Evolutionary conservation across 2,113 vertebrate species (phyloP), one percentile per base, ranked within the genome.

Genomic region (Macquaria ambigua): DNA sequence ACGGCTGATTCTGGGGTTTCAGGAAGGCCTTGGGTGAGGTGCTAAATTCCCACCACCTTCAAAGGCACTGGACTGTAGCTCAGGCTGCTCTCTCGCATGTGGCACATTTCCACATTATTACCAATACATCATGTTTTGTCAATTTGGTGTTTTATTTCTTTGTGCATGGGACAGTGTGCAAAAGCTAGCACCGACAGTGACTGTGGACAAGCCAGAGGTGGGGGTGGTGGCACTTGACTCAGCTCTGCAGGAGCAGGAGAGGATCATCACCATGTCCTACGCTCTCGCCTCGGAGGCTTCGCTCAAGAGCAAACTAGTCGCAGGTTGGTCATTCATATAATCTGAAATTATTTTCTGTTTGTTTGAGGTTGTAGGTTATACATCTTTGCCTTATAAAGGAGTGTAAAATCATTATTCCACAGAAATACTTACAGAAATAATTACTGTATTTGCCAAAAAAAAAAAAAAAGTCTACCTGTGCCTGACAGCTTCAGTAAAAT

Each of bases 191-290:
- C 91, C 96, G 0, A 2, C 93, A 0, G 75, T 95, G 52, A 75
- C 91, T 81, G 95, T 96, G 91, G 97, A 97, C 89, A 97, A 96
- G 59, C 93, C 93, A 34, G 96, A 95, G 77, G 80, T 82, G 31
- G 91, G 88, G 12, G 88, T 95, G 12, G 91, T 95, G 28, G 96
- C 95, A 46, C 92, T 97, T 67, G 97, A 97, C 95, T 96, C 95
- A 0, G 97, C 98, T 89, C 93, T 98, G 83, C 97, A 98, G 91
- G 97, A 99, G 86, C 98, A 98, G 93, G 97, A 99, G 90, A 96
- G 97, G 84, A 97, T 99, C 95, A 98, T 99, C 95, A 98, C 97
- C 92, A 99, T 99, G 95, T 99, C 98, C 91, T 98, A 99, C 6
- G 96, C 97, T 58, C 95, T 99, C 87, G 98, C 98, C 92, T 99